Base-by-base conservation (phyloP, 1,140 invertebrate species). In the Phymastichus coffea region DNA sequence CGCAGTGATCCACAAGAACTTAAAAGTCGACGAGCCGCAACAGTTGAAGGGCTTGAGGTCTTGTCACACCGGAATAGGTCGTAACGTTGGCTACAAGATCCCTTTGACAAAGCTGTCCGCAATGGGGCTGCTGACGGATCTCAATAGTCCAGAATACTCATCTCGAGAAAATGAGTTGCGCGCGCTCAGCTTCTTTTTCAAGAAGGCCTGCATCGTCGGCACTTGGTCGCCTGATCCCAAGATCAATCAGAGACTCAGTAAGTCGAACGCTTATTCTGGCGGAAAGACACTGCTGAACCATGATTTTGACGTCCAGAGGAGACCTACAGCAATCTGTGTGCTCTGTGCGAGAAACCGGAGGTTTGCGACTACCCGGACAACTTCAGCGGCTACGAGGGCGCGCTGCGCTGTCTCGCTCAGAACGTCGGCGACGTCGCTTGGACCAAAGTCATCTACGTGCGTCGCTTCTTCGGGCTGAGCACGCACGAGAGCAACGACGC, bases 371-470 rank as follows among this genome's bases (percentile, higher is more conserved):
- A 92, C 59, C 88, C 89, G 4, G 93, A 95, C 69, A 84, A 83
- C 37, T 93, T 83, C 71, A 89, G 89, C 35, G 92, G 92, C 1
- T 93, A 93, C 70, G 87, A 91, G 43, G 93, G 93, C 0, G 89
- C 91, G 4, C 81, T 95, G 17, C 79, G 87, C 14, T 96, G 93
- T 76, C 70, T 96, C 37, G 85, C 87, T 8, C 85, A 90, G 56
- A 87, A 89, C 37, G 84, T 84, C 1, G 93, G 91, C 1, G 84
- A 95, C 57, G 84, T 95, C 1, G 92, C 92, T 3, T 95, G 92
- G 77, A 88, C 91, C 2, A 91, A 92, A 73, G 86, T 93, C 55
- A 87, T 90, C 58, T 91, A 83, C 54, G 87, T 93, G 1, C 83
- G 85, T 58, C 85, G 87, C 67, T 90, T 90, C 78, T 90, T 91